A percentile compares a stretch with the other conserved stretches of the same genome.
Conservation (phyloP, 2,797 vertebrate genomes). For the Tokudaia tokunoshimensis region DNA sequence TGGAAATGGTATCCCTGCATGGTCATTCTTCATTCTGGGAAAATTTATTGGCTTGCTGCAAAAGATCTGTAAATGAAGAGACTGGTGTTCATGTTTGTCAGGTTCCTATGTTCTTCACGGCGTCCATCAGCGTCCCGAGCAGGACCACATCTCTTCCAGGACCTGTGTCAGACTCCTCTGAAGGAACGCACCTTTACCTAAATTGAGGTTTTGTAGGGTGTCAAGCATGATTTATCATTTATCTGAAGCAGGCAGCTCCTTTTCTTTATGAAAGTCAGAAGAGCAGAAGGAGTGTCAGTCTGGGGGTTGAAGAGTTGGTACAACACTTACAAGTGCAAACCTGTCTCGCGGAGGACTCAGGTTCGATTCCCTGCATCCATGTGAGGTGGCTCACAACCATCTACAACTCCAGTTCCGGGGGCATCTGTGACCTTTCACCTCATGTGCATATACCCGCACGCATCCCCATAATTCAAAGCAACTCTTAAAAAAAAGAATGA, state of each 20-base stretch:
- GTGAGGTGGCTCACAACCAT: background rate
- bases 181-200: background rate
- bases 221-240: background rate
- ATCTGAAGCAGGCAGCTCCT: background rate
- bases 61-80: background rate
- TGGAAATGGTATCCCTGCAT: fast-evolving
- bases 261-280: conserved; percentile 11
- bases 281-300: background rate
- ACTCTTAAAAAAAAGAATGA: background rate
- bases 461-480: background rate
- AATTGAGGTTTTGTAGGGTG: background rate
- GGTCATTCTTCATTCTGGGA: too few species aligned
- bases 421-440: background rate
- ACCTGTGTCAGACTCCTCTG: background rate
- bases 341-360: background rate
- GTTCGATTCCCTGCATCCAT: background rate
- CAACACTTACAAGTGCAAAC: background rate
- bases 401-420: too few species aligned
- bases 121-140: background rate
- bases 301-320: background rate
- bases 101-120: background rate
- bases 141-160: background rate
- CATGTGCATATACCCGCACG: too few species aligned
- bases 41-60: background rate
- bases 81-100: fast-evolving